Evolutionary conservation across 2,797 vertebrate genomes (phyloP), one percentile per base, ranked within the genome.

Genomic region (Sebastes flavidus): DNA sequence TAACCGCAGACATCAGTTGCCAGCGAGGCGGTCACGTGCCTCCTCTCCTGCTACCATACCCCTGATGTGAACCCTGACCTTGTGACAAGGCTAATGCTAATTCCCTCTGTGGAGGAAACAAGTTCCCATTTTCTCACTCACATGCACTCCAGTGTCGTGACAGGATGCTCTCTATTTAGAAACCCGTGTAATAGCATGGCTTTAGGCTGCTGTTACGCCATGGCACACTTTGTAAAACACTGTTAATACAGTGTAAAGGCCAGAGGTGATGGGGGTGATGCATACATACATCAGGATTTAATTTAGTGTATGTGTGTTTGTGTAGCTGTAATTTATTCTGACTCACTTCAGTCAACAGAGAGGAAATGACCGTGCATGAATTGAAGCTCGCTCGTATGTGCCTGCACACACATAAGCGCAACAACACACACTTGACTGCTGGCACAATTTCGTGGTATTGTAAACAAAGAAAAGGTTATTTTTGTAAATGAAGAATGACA

Each of bases 281-380:
- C 46, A 49, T 8, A 49, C 61, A 81, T 65, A 77, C 71, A 80
- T 62, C 54, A 74, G 82, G 77, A 71, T 89, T 77, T 88, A 16
- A 90, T 90, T 85, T 82, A 54, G 56, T 67, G 65, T 85, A 65
- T 72, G 62, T 63, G 65, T 63, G 52, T 85, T 87, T 87, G 63
- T 89, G 65, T 89, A 75, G 42, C 68, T 46, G 36, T 83, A 81
- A 93, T 90, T 87, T 86, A 92, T 88, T 92, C 91, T 91, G 88
- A 91, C 84, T 92, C 80, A 88, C 71, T 79, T 85, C 24, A 73
- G 65, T 81, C 77, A 87, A 82, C 58, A 82, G 59, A 79, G 75
- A 84, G 69, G 78, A 87, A 87, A 89, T 86, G 79, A 72, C 76
- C 55, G 2, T 59, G 72, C 81, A 86, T 87, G 62, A 72, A 81